Base-by-base conservation (phyloP, 2,888 invertebrate species). In the Agrilus mali region DNA sequence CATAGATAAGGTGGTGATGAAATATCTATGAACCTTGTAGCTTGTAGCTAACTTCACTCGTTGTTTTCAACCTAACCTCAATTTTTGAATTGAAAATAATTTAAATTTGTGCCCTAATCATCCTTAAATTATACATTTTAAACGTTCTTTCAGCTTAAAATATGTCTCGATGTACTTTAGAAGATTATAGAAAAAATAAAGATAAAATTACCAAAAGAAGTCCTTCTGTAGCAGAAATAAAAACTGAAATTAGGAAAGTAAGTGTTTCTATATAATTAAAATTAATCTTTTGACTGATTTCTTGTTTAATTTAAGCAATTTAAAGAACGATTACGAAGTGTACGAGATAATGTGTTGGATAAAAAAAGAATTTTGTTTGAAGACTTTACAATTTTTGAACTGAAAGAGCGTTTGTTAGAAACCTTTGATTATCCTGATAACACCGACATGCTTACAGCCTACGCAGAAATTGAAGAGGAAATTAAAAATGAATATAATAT, bases 381-480 rank as follows among this genome's bases (percentile, higher is more conserved):
- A 7, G 35, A 42, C 20, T 1, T 15, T 43, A 13, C 7, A 33
- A 15, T 22, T 8, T 17, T 34, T 53, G 48, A 45, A 47, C 47
- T 46, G 36, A 46, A 55, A 33, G 45, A 48, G 15, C 37, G 41
- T 35, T 53, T 52, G 46, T 43, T 43, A 31, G 53, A 53, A 43
- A 48, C 54, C 5, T 43, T 47, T 20, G 48, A 47, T 22, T 39
- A 58, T 20, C 46, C 58, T 38, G 44, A 52, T 38, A 45, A 50
- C 12, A 51, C 56, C 8, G 57, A 58, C 41, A 51, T 60, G 2
- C 47, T 50, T 15, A 47, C 53, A 12, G 36, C 60, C 6, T 42
- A 60, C 15, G 45, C 50, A 32, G 51, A 58, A 47, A 50, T 61
- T 10, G 55, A 62, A 36, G 40, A 42, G 13, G 51, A 51, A 36